Evolutionary conservation across 1,140 invertebrate species (phyloP).

Genomic region (Mylabris phalerata): DNA sequence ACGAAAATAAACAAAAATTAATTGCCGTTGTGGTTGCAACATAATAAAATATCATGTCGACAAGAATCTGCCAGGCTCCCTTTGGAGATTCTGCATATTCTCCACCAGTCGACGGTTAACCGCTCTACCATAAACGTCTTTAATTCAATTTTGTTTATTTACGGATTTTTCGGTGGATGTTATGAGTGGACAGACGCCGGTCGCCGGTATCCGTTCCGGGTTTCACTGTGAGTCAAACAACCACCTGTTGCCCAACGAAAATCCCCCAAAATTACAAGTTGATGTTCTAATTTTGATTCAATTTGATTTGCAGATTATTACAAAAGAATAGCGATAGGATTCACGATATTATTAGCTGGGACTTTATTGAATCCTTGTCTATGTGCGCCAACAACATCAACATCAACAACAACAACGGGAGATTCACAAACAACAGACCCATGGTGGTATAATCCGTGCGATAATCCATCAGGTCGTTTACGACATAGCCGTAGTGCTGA

Average conservation of each 20-base stretch:
- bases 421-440: neutral
- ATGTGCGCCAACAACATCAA: neutral
- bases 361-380: slow-evolving; percentile 13
- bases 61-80: slow-evolving; percentile 5
- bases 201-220: neutral
- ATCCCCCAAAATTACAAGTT: no score
- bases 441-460: slow-evolving; percentile 25
- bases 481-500: slow-evolving; percentile 19
- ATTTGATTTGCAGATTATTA: slow-evolving; percentile 2
- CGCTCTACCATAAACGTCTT: slow-evolving; percentile 21
- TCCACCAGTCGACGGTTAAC: neutral
- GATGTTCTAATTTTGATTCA: no score
- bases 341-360: neutral
- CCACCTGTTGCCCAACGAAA: neutral
- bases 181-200: neutral
- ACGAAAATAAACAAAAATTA: neutral
- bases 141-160: no score
- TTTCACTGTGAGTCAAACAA: slow-evolving; percentile 11
- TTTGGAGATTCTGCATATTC: no score
- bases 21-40: neutral
- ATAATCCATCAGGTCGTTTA: neutral
- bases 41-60: slow-evolving; percentile 10
- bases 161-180: slow-evolving; percentile 5
- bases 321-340: neutral
- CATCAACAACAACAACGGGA: neutral